Base-by-base conservation (phyloP, 2,113 vertebrate species). In the Bos indicus region DNA sequence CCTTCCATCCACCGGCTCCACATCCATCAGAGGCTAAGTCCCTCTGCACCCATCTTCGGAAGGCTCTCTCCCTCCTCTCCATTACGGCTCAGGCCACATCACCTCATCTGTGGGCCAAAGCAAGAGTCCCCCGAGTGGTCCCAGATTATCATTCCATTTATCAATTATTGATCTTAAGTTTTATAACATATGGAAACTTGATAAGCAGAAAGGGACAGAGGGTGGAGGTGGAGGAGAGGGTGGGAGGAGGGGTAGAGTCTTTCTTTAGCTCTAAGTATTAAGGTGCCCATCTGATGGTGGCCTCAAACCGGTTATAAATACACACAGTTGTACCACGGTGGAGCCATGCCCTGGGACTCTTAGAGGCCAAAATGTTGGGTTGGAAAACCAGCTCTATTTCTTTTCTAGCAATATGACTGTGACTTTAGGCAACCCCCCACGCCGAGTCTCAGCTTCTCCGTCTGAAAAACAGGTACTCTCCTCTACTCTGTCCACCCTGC, bases 321-420 rank as follows among this genome's bases (percentile, higher is more conserved):
- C 2, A 46, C 59, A 89, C 21, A 26, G 14, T 4, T 54, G 11
- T 21, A 33, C 43, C 67, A 43, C 0, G 1, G 6, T 7, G 13
- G 43, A 26, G 48, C 17, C 60, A 40, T 6, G 17, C 5, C 54
- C 51, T n/a, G 13, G 83, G 74, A 36, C 57, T 71, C 84, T 78
- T 1, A 46, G 30, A 56, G 64, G 17, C 40, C 92, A 67, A 83
- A 80, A 60, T 30, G 5, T 5, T 84, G 16, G 3, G 19, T 2
- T 64, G 81, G 71, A 93, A 97, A 86, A 12, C n/a, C 90, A 89
- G 83, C 13, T 85, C 60, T 33, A 7, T 9, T 26, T 54, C 81
- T 33, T 88, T 60, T 16, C 48, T 77, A 83, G 86, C 46, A 80
- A 59, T 10, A 46, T 6, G 40, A 90, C 67, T 30, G 21, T 8